Percentiles rank a stretch among this genome's conserved stretches.
phyloP scores from a whole-genome alignment of 1,140 invertebrate genomes.

The Andricus grossulariae region DNA sequence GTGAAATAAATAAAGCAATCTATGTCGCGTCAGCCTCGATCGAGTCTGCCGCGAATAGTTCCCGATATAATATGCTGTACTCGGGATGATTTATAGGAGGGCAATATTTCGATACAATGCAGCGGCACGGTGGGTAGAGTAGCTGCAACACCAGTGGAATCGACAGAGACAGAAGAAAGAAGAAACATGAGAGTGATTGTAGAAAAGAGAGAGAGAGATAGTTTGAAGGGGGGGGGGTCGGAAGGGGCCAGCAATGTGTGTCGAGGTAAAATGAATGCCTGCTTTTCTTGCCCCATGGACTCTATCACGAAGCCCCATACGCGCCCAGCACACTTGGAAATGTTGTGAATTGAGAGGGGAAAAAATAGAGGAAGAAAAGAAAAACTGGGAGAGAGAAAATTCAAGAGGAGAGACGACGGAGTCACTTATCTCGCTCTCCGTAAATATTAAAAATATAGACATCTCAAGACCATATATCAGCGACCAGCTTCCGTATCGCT shows the following conservation, averaged over 20 bases:
- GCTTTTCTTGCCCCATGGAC: slow-evolving; percentile 65
- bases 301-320: slow-evolving; percentile 61
- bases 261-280: slow-evolving; percentile 62
- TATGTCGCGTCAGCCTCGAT: slow-evolving; percentile 64
- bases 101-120: slow-evolving; percentile 69
- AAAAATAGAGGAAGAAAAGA: slow-evolving; percentile 25
- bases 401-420: slow-evolving; percentile 39
- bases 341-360: slow-evolving; percentile 32
- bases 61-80: slow-evolving; percentile 63
- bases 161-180: slow-evolving; percentile 38
- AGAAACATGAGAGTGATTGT: slow-evolving; percentile 31
- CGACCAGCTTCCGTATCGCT: slow-evolving; percentile 59
- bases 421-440: slow-evolving; percentile 67
- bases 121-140: slow-evolving; percentile 36
- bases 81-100: slow-evolving; percentile 64
- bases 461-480: slow-evolving; percentile 68
- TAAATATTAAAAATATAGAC: slow-evolving; percentile 73
- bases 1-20: slow-evolving; percentile 61
- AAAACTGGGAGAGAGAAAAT: slow-evolving; percentile 43
- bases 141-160: slow-evolving; percentile 42
- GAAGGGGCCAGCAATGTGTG: slow-evolving; percentile 56
- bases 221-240: background rate
- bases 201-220: slow-evolving; percentile 18
- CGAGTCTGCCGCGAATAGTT: slow-evolving; percentile 57
- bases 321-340: slow-evolving; percentile 39